These are phyloP conservation scores for Neodontobutis hainanensis DNA, from an alignment of 2,113 vertebrate genomes.

Conservation along the genomic window DNA sequence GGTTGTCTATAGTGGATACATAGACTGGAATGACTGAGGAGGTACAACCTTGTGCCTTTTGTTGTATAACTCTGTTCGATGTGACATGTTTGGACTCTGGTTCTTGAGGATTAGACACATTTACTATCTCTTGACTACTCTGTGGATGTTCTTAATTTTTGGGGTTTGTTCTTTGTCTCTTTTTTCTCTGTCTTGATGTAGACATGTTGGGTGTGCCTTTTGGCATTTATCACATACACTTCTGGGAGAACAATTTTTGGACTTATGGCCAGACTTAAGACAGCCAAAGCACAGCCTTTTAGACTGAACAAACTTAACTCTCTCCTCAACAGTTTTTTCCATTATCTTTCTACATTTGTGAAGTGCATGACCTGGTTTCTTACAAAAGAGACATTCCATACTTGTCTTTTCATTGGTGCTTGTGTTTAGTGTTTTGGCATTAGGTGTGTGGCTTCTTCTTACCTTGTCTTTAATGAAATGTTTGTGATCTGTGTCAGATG, in stretches of 20 bases:
- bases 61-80: constrained; percentile 19
- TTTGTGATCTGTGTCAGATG: constrained; percentile 12
- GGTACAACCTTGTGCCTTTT: constrained; percentile 4
- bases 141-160: background rate
- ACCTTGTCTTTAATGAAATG: background rate
- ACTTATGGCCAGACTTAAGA: constrained; percentile 30
- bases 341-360: constrained; percentile 21
- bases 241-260: constrained; percentile 21
- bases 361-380: constrained; percentile 24
- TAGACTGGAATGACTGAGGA: constrained; percentile 17
- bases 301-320: constrained; percentile 48
- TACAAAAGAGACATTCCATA: constrained; percentile 21
- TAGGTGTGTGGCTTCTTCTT: constrained; percentile 2
- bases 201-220: constrained; percentile 26
- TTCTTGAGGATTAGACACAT: background rate
- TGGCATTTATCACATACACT: constrained; percentile 29
- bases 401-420: constrained; percentile 18
- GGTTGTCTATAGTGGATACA: constrained; percentile 19
- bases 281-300: constrained; percentile 46
- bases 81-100: background rate
- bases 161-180: background rate
- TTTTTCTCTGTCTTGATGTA: constrained; percentile 26
- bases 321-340: constrained; percentile 24
- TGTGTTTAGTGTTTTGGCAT: constrained; percentile 21
- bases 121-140: background rate